phyloP scores from a whole-genome alignment of 2,888 invertebrate genomes.

The Kryphioiulus occultus region DNA sequence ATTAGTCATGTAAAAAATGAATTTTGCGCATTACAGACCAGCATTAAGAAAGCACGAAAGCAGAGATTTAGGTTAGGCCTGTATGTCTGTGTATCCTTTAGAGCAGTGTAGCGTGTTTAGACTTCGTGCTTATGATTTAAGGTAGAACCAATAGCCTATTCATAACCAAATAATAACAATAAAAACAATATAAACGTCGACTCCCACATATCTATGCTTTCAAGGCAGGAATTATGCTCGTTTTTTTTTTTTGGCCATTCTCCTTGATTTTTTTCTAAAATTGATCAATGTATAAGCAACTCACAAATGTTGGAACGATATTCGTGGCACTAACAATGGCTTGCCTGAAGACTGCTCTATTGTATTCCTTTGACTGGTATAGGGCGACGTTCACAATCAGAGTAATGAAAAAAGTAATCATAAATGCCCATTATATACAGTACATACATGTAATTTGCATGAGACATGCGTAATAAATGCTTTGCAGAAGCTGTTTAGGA shows the following conservation, averaged over 20 bases:
- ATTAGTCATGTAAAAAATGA: not conserved
- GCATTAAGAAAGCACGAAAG: not conserved
- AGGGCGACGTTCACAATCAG: not conserved
- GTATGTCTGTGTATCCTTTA: not conserved
- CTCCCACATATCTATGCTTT: not conserved
- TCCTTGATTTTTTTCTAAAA: not conserved
- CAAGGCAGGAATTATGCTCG: not conserved
- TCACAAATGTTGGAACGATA: slow-evolving; percentile 18
- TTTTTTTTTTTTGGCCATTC: not conserved
- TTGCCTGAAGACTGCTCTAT: not conserved
- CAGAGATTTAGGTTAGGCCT: not conserved
- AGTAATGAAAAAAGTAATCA: slow-evolving; percentile 9
- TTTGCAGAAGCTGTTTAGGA: not conserved
- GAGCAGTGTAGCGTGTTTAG: not conserved
- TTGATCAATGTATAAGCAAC: not conserved
- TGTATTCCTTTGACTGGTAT: not conserved
- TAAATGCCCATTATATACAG: not conserved
- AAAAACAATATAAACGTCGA: slow-evolving; percentile 12
- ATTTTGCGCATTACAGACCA: not conserved
- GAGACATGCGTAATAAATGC: not conserved
- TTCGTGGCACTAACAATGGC: not conserved
- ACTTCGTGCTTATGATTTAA: not conserved
- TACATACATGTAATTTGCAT: not conserved
- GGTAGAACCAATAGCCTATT: slow-evolving; percentile 22
- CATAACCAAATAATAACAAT: not conserved